phyloP scores from a whole-genome alignment of 2,797 vertebrate species.

The Glossophaga mutica region DNA sequence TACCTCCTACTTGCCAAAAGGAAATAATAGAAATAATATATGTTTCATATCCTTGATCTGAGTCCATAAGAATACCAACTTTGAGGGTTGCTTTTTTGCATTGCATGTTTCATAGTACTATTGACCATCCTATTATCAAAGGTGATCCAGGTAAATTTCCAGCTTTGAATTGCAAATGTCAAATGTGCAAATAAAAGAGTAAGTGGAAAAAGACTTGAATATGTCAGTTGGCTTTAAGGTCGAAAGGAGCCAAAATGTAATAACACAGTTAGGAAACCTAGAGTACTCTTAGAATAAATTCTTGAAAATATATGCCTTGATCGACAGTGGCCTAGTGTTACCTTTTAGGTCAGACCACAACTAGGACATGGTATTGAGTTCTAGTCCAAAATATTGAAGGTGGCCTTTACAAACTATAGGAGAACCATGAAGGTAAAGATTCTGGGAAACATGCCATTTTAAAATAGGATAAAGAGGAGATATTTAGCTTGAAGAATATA shows the following conservation, averaged over 20 bases:
- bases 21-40: not conserved
- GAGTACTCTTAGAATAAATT: not conserved
- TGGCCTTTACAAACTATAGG: not conserved
- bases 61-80: not conserved
- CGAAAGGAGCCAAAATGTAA: not conserved
- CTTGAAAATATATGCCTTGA: not conserved
- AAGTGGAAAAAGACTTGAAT: not conserved
- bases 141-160: not conserved
- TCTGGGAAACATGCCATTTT: not conserved
- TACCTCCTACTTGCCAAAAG: not conserved
- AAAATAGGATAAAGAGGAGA: not conserved
- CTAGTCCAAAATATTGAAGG: not conserved
- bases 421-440: not conserved
- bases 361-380: not conserved
- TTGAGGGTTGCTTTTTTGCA: not conserved
- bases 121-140: not conserved
- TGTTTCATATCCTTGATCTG: not conserved
- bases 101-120: not conserved
- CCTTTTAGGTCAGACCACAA: not conserved
- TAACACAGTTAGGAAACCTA: not conserved
- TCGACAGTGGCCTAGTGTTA: not conserved
- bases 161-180: not conserved
- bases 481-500: not conserved
- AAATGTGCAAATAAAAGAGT: not conserved
- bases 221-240: not conserved